Base-by-base conservation (phyloP, 2,113 vertebrate genomes). In the Irena cyanogastra region DNA sequence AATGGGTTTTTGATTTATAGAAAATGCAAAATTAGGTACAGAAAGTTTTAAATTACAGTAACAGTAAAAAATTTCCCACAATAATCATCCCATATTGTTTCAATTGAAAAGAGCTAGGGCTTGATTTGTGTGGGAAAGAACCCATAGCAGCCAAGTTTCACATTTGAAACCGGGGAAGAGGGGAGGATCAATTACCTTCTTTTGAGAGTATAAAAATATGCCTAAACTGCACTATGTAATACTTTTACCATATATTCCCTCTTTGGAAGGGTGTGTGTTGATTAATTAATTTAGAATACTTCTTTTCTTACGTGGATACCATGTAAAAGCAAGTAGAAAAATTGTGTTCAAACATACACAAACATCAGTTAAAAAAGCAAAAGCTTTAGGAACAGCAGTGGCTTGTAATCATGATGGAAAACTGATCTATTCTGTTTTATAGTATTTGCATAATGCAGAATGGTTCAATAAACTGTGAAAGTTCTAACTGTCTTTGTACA, bases 1-100 rank as follows among this genome's bases (percentile, higher is more conserved):
- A 95, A 96, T 79, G 72, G 94, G 91, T 69, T 94, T 97, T 96
- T 97, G 97, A 97, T 97, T 97, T 97, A 97, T 96, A 95, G 97
- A 95, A 96, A 94, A 97, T 94, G 94, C 95, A 94, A 96, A 96
- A 93, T 90, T 93, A 59, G 93, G 93, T 82, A 95, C 96, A 90
- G 96, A 97, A 97, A 98, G 97, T 98, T 97, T 96, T 95, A 69
- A 95, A 90, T 95, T 79, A 88, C 93, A 84, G 93, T 42, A 59
- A 92, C 95, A 97, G 93, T 97, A 97, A 97, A 96, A 97, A 93
- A 94, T 78, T 97, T 92, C 96, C 93, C 96, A 83, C 59, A 96
- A 93, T 93, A 96, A 95, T 85, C 83, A 74, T 93, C 83, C 95
- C 97, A 97, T 97, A 96, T 97, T 97, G 94, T 97, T 95, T 94